Base-by-base conservation (phyloP, 2,888 invertebrate species). In the Pantelozetes paolii region DNA sequence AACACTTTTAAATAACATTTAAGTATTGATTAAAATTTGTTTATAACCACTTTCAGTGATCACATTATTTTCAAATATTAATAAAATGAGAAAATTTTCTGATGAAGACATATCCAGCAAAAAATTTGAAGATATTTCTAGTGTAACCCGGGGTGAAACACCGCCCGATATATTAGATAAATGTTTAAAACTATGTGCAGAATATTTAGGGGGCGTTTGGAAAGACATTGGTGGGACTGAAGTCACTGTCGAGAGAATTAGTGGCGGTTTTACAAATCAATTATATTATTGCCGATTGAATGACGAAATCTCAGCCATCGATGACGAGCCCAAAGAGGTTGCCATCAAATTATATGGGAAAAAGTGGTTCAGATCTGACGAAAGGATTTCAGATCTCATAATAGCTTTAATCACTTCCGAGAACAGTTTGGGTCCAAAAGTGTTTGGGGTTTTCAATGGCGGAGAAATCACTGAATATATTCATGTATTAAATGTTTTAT, bases 201-300 rank as follows among this genome's bases (percentile, higher is more conserved):
- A 30, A 30, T 59, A 59, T 59, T 59, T 59, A 18, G 59, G 59
- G 13, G 59, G 59, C 18, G 30, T 59, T 59, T 59, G 59, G 59
- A 26, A 28, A 15, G 3, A 30, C 2, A 30, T 30, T 8, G 18
- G 13, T 15, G 1, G 3, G 8, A 30, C 9, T 15, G 8, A 28
- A 30, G 26, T 71, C 2, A 59, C 20, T 59, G 50, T 71, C 11
- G 2, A 23, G 5, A 26, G 71, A 50, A 71, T 71, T 3, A 71
- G 20, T 20, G 71, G 57, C 11, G 71, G 71, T 20, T 36, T 23
- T n/a, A 71, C 71, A 48, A 71, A 71, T 71, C 71, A 71, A 20
- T 54, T 71, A 20, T 71, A 71, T 20, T 71, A 32, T 54, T 48
- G 48, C 50, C 20, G 59, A 18, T 40, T 71, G 18, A n/a, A 30